Evolutionary conservation across 2,888 invertebrate species (phyloP).

Genomic region (Cylloceria caligata): DNA sequence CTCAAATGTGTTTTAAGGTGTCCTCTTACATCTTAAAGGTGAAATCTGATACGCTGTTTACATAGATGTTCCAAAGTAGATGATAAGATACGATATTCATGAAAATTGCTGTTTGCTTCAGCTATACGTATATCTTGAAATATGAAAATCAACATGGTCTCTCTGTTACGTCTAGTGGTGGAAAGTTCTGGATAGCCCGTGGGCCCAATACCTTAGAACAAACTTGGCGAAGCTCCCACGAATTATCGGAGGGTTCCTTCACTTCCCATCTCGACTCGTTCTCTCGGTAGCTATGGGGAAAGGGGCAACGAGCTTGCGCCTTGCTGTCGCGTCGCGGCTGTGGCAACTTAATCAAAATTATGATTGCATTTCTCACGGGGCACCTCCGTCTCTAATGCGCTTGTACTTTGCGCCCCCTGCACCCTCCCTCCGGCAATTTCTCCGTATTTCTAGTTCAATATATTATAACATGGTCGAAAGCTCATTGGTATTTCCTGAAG

Average conservation of each 20-base stretch:
- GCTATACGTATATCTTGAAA: constrained; percentile 12
- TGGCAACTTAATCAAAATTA: constrained; percentile 67
- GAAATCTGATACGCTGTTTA: neutral
- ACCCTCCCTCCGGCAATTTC: neutral
- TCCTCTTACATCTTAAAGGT: neutral
- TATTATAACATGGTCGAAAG: constrained; percentile 31
- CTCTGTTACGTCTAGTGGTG: constrained; percentile 52
- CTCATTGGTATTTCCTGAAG: neutral
- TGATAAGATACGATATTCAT: neutral
- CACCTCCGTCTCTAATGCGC: constrained; percentile 61
- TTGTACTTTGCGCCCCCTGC: constrained; percentile 52
- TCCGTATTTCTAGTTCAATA: constrained; percentile 26
- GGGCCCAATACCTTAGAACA: constrained; percentile 44
- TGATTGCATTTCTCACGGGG: constrained; percentile 67
- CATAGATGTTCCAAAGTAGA: neutral
- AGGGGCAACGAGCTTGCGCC: constrained; percentile 40
- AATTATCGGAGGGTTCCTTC: constrained; percentile 51
- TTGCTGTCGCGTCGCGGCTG: constrained; percentile 61
- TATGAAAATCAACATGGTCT: constrained; percentile 51
- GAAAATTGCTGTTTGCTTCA: constrained; percentile 47
- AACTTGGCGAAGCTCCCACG: constrained; percentile 56
- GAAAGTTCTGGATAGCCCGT: constrained; percentile 58
- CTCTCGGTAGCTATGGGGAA: neutral
- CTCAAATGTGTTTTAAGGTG: neutral
- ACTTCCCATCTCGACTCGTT: neutral